phyloP scores from a whole-genome alignment of 2,113 vertebrate genomes.

The Dipodomys merriami region DNA sequence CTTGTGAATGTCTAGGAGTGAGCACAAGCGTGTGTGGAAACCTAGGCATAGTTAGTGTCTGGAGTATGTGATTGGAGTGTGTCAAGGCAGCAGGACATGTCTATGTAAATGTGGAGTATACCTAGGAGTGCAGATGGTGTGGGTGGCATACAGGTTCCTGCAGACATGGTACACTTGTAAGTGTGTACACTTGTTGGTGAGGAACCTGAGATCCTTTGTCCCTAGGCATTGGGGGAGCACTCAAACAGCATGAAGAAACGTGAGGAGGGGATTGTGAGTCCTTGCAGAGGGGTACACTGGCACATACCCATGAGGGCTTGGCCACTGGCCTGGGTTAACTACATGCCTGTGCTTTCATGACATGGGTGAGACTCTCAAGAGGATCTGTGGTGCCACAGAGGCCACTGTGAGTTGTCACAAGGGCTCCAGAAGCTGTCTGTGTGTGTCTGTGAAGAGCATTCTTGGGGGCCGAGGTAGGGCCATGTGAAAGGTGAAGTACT shows the following conservation, averaged over 20 bases:
- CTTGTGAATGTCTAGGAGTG: not conserved
- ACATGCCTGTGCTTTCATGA: not conserved
- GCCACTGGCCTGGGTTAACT: not conserved
- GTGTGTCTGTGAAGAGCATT: not conserved
- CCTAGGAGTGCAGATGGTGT: not conserved
- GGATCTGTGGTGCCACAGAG: not conserved
- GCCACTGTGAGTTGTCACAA: too few relatives aligned
- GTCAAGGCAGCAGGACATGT: not conserved
- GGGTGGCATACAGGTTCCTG: not conserved
- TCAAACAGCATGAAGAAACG: not conserved
- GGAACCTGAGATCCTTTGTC: not conserved
- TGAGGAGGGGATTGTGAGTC: not conserved
- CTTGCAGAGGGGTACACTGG: rapidly evolving
- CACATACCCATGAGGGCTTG: not conserved
- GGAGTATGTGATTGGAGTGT: not conserved
- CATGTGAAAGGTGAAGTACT: conserved; percentile 53
- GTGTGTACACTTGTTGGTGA: not conserved
- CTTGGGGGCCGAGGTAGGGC: not conserved
- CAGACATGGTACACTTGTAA: not conserved
- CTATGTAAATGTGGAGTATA: not conserved
- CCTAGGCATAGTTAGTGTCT: not conserved
- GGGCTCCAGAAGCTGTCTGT: not conserved
- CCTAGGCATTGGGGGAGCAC: not conserved
- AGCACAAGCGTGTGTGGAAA: not conserved
- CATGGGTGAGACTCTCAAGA: not conserved